These are phyloP conservation scores for Neodontobutis hainanensis DNA, from an alignment of 2,113 vertebrate genomes.

Conservation along the genomic window DNA sequence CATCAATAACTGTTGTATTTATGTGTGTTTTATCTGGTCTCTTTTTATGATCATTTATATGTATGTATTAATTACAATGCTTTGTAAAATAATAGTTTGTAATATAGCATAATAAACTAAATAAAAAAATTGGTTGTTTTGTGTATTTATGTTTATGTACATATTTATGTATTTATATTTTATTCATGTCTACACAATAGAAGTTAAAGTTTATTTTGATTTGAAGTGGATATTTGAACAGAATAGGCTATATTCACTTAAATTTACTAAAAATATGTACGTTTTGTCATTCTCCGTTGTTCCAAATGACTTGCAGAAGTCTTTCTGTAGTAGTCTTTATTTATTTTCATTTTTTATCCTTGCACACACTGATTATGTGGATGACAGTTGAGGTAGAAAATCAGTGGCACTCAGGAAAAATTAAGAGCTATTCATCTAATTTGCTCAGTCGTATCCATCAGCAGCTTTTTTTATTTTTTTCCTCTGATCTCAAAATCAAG, in stretches of 20 bases:
- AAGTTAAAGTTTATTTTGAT: too few relatives aligned
- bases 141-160: too few relatives aligned
- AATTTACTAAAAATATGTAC: too few relatives aligned
- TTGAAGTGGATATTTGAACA: too few relatives aligned
- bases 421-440: neutral
- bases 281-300: too few relatives aligned
- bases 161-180: too few relatives aligned
- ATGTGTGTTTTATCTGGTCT: conserved; percentile 1
- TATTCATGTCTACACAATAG: too few relatives aligned
- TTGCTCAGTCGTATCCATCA: neutral
- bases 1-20: conserved; percentile 18
- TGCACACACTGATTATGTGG: neutral
- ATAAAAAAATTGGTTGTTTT: too few relatives aligned
- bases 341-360: too few relatives aligned
- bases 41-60: conserved; percentile 1
- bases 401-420: conserved; percentile 1
- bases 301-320: too few relatives aligned
- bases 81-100: neutral
- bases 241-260: too few relatives aligned
- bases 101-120: neutral
- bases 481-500: conserved; percentile 19
- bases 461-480: conserved; percentile 24
- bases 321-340: too few relatives aligned
- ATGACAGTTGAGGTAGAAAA: conserved; percentile 2
- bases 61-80: neutral